Conservation (phyloP, 37 sponge, comb jelly and placozoan genomes). For the Aphrocallistes beatrix region DNA sequence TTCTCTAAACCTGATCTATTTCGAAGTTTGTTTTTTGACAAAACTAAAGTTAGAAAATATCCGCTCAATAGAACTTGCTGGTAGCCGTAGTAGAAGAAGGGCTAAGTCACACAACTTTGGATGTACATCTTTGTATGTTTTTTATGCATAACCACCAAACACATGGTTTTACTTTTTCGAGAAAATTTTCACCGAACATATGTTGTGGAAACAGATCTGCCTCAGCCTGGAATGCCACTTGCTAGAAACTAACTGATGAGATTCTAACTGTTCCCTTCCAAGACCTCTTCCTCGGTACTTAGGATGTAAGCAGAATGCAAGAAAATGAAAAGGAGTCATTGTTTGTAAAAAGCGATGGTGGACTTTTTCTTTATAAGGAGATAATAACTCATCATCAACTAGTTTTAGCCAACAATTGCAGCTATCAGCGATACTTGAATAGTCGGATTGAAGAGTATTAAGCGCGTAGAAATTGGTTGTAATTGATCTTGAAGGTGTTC, state of each 20-base stretch:
- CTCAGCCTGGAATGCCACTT: constrained; percentile 15
- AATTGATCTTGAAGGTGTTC: too few species aligned
- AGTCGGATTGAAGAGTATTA: too few species aligned
- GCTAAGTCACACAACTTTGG: background rate
- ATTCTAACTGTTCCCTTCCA: background rate
- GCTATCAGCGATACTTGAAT: too few species aligned
- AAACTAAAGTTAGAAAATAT: background rate
- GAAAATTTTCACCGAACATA: background rate
- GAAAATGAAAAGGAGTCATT: constrained; percentile 9
- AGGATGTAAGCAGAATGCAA: background rate
- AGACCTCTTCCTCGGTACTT: constrained; percentile 7
- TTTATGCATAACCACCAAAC: background rate
- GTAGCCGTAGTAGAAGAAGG: background rate
- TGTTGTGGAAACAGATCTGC: background rate
- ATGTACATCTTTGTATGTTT: background rate
- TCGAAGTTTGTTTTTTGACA: background rate
- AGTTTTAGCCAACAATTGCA: too few species aligned
- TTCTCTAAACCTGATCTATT: background rate
- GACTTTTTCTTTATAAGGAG: too few species aligned
- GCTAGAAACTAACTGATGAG: constrained; percentile 2
- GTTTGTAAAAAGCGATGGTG: background rate
- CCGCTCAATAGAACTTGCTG: background rate
- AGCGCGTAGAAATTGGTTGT: too few species aligned
- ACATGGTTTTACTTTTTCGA: background rate
- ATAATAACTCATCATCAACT: too few species aligned